These are phyloP conservation scores for Choloepus hoffmanni DNA, from an alignment of 2,113 vertebrate species.

Conservation along the genomic window DNA sequence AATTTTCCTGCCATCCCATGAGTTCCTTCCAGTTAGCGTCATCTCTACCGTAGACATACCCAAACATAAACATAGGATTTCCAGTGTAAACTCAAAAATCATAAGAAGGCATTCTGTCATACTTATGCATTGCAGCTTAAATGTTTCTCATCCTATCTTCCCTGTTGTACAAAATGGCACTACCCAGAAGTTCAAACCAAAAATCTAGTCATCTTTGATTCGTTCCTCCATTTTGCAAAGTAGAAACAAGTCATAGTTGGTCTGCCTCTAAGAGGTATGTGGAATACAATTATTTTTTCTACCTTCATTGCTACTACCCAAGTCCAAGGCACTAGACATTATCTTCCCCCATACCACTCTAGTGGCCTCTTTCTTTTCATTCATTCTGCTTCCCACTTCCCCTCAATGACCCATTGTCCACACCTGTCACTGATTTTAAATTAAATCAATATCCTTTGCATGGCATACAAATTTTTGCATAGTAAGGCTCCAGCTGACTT, in stretches of 20 bases:
- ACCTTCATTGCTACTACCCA: neutral
- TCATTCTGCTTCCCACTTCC: neutral
- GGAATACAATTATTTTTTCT: neutral
- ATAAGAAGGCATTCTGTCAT: neutral
- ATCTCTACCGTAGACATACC: neutral
- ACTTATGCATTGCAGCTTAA: neutral
- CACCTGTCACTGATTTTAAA: neutral
- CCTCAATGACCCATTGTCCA: neutral
- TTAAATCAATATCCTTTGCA: neutral
- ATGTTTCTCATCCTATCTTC: neutral
- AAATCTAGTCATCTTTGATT: neutral
- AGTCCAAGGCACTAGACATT: neutral
- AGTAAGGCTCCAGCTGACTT: neutral
- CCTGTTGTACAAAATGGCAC: neutral
- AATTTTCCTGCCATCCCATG: neutral
- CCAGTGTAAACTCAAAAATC: slow-evolving; percentile 18
- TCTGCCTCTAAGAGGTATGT: neutral
- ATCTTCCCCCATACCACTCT: neutral
- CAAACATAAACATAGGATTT: slow-evolving; percentile 21
- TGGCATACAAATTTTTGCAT: neutral
- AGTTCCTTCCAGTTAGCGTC: slow-evolving; percentile 19
- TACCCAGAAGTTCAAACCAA: neutral
- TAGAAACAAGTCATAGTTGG: neutral
- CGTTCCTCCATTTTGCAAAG: neutral
- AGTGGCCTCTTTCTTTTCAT: neutral